A percentile compares a stretch with the other conserved stretches of the same genome.
Evolutionary conservation across 2,797 vertebrate genomes (phyloP).

Genomic region (Antrozous pallidus): DNA sequence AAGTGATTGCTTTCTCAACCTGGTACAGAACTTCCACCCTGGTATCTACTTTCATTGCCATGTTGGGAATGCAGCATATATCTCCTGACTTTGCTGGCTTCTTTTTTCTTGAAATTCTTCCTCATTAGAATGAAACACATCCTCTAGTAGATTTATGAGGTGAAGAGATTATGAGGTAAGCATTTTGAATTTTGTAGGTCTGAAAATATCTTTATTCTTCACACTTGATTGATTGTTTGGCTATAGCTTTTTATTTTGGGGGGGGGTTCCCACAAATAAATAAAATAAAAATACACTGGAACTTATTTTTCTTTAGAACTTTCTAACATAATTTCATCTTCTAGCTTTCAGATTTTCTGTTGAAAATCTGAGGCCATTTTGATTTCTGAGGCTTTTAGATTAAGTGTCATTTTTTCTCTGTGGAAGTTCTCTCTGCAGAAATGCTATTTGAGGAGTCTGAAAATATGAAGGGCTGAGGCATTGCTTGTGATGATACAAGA

Average conservation of each 20-base stretch:
- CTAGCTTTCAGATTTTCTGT: background rate
- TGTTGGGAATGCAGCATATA: fast-evolving
- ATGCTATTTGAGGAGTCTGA: background rate
- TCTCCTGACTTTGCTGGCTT: background rate
- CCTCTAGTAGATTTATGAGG: background rate
- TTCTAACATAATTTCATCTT: background rate
- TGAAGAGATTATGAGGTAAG: background rate
- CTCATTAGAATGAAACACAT: background rate
- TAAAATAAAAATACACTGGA: no score
- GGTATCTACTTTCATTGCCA: no score
- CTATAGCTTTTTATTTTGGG: background rate
- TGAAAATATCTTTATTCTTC: background rate
- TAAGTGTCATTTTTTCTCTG: background rate
- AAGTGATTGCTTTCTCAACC: no score
- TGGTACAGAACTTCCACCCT: fast-evolving
- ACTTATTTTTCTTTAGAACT: background rate
- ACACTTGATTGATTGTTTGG: background rate
- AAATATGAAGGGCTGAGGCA: background rate
- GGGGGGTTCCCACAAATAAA: no score
- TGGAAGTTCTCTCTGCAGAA: background rate
- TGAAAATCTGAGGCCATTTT: background rate
- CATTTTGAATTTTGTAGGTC: background rate
- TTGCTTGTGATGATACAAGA: background rate
- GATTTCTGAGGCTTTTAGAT: background rate
- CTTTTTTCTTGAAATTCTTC: background rate